Conservation (phyloP, 2,113 vertebrate species). For the Cephalophus harveyi region DNA sequence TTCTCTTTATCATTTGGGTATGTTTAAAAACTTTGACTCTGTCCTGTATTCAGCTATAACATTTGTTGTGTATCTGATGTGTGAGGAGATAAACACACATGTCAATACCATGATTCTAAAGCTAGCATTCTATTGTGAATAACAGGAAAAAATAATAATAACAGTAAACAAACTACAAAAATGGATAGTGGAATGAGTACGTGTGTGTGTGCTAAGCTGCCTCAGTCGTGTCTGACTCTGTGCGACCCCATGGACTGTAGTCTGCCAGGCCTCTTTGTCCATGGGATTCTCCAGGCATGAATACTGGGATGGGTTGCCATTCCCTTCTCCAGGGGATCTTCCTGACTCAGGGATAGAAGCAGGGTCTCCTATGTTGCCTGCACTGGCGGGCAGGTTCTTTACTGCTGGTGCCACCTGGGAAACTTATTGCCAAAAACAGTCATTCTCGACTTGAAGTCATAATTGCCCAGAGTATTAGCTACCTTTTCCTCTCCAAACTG, state of each 20-base stretch:
- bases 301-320: neutral
- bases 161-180: neutral
- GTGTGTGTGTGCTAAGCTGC: neutral
- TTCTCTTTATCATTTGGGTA: neutral
- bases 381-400: neutral
- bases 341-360: neutral
- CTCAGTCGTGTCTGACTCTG: neutral
- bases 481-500: neutral
- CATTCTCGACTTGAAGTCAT: neutral
- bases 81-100: neutral
- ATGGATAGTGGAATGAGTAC: neutral
- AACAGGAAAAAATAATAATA: neutral
- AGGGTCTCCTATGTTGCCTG: neutral
- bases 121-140: neutral
- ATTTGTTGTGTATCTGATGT: neutral
- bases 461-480: neutral
- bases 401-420: neutral
- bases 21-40: neutral
- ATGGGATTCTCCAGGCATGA: neutral
- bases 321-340: neutral
- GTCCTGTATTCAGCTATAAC: neutral
- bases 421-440: neutral
- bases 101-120: neutral
- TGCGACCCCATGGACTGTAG: neutral
- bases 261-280: neutral